Evolutionary conservation across 2,797 vertebrate species (phyloP).

Genomic region (Eospalax fontanierii): DNA sequence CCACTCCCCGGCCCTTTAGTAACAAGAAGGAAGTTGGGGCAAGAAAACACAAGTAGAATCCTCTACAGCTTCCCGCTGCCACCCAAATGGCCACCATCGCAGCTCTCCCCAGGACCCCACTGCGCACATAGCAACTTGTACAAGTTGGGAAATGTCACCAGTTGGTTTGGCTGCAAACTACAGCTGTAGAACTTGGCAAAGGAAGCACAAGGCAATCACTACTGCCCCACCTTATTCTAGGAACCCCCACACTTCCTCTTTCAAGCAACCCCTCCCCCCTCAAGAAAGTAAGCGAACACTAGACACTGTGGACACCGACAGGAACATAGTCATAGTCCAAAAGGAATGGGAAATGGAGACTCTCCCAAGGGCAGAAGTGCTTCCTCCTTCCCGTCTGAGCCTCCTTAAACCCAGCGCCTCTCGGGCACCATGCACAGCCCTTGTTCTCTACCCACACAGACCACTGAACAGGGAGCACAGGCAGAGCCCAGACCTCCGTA

Average conservation of each 20-base stretch:
- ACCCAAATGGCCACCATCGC: background rate
- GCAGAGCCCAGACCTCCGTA: background rate
- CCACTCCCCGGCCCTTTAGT: background rate
- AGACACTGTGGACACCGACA: background rate
- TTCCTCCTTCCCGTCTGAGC: background rate
- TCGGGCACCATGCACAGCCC: background rate
- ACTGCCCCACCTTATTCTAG: background rate
- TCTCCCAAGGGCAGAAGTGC: background rate
- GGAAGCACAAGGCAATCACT: background rate
- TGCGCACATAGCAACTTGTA: background rate
- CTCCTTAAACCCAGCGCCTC: background rate
- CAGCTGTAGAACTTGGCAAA: background rate
- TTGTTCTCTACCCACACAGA: rapidly evolving
- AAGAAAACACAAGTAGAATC: background rate
- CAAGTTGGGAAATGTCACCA: background rate
- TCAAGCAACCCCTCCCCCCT: background rate
- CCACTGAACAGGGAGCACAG: background rate
- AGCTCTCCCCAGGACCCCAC: background rate
- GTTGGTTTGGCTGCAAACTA: rapidly evolving
- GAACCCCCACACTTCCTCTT: too few species aligned
- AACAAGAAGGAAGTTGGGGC: background rate
- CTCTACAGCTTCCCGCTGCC: background rate
- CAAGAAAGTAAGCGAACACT: slow-evolving; percentile 30
- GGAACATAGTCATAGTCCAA: too few species aligned
- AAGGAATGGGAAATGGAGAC: background rate